Percentiles rank a stretch among this genome's conserved stretches.
phyloP scores from a whole-genome alignment of 2,113 vertebrate genomes.

The Isichthys henryi region DNA sequence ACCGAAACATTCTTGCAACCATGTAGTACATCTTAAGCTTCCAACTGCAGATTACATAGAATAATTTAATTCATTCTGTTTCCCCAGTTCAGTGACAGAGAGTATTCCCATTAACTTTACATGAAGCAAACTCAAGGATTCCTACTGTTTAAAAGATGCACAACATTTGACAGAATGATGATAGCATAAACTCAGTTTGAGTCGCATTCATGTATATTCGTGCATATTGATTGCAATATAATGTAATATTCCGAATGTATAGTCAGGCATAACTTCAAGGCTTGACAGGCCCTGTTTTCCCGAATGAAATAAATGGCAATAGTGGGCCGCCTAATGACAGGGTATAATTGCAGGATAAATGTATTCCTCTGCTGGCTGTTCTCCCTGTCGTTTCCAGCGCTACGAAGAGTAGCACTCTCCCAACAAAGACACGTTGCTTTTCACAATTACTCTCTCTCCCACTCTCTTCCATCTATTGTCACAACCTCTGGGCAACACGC shows the following conservation, averaged over 20 bases:
- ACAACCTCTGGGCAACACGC: neutral
- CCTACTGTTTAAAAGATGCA: neutral
- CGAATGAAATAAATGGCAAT: constrained; percentile 2
- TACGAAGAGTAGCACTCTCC: neutral
- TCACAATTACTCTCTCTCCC: neutral
- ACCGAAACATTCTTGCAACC: neutral
- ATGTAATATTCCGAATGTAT: neutral
- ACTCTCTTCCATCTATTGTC: neutral
- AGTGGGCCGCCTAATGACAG: neutral
- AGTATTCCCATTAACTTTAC: neutral
- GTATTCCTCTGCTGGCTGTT: neutral
- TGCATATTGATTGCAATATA: neutral
- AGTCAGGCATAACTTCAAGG: neutral
- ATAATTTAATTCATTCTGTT: neutral
- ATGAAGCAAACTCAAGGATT: neutral
- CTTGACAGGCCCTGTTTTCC: neutral
- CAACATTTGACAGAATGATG: constrained; percentile 3
- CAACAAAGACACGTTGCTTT: neutral
- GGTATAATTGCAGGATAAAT: neutral
- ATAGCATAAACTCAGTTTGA: neutral
- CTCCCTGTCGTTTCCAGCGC: neutral
- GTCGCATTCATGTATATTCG: neutral
- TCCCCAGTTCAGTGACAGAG: neutral
- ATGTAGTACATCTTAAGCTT: neutral
- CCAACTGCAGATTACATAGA: neutral